phyloP scores from a whole-genome alignment of 2,113 vertebrate species.

The Columbina picui region DNA sequence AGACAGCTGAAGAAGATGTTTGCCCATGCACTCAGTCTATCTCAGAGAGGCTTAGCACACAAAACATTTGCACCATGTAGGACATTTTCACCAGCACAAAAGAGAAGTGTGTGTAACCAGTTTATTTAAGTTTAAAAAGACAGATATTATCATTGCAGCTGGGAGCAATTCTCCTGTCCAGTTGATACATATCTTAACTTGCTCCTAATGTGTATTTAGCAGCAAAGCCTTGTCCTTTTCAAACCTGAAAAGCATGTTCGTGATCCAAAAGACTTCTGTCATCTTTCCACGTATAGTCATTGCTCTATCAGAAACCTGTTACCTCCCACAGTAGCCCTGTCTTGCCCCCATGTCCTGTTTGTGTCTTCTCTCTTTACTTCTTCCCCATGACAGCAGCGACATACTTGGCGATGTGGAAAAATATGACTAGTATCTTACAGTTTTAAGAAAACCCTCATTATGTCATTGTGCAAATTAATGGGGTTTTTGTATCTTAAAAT shows the following conservation, averaged over 20 bases:
- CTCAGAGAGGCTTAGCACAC: neutral
- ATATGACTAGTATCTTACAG: neutral
- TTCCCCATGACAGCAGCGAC: neutral
- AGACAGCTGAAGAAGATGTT: neutral
- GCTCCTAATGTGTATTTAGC: neutral
- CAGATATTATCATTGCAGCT: neutral
- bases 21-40: neutral
- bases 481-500: neutral
- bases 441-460: neutral
- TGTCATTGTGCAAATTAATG: neutral
- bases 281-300: neutral
- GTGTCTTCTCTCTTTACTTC: neutral
- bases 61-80: neutral
- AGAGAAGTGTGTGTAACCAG: neutral
- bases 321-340: neutral
- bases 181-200: neutral
- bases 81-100: neutral
- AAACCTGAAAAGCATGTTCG: neutral
- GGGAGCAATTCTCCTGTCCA: neutral
- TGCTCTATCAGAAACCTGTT: neutral
- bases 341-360: neutral
- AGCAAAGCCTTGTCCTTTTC: neutral
- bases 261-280: neutral
- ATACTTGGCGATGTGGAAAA: fast-evolving
- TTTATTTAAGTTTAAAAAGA: neutral